A percentile compares a stretch with the other conserved stretches of the same genome.
Evolutionary conservation across 1,140 invertebrate genomes (phyloP).

Genomic region (Saccostrea echinata): DNA sequence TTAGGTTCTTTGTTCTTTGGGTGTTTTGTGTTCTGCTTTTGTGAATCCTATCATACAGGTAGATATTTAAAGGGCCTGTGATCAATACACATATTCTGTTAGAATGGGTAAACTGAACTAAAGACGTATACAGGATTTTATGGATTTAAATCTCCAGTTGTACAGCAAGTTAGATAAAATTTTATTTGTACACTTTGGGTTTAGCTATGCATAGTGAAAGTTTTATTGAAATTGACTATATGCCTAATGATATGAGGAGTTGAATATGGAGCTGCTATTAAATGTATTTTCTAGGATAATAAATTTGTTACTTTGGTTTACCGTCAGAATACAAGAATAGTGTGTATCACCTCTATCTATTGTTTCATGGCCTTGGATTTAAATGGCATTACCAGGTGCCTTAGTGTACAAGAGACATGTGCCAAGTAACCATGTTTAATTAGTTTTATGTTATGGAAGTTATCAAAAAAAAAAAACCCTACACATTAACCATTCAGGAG

Average conservation of each 20-base stretch:
- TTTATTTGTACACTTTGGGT: slow-evolving; percentile 14
- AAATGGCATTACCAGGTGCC: not conserved
- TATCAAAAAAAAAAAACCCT: not conserved
- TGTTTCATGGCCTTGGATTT: slow-evolving; percentile 3
- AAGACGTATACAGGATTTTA: not conserved
- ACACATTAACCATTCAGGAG: not conserved
- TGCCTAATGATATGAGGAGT: not conserved
- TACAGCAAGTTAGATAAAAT: not conserved
- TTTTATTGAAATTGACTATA: not conserved
- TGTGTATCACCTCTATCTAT: not conserved
- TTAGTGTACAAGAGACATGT: not conserved
- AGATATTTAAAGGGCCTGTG: not conserved
- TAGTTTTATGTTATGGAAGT: not conserved
- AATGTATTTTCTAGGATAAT: not conserved
- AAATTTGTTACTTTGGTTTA: not conserved
- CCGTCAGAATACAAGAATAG: not conserved
- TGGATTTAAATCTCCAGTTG: slow-evolving; percentile 27
- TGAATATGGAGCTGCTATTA: not conserved
- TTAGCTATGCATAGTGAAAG: not conserved
- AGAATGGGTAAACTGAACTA: not conserved
- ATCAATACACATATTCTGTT: slow-evolving; percentile 17
- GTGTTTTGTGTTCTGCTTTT: not conserved
- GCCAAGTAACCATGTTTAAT: slow-evolving; percentile 13
- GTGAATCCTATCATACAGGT: not conserved
- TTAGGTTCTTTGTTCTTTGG: not conserved